Conservation (phyloP, 1,140 invertebrate species). For the Planococcus citri region DNA sequence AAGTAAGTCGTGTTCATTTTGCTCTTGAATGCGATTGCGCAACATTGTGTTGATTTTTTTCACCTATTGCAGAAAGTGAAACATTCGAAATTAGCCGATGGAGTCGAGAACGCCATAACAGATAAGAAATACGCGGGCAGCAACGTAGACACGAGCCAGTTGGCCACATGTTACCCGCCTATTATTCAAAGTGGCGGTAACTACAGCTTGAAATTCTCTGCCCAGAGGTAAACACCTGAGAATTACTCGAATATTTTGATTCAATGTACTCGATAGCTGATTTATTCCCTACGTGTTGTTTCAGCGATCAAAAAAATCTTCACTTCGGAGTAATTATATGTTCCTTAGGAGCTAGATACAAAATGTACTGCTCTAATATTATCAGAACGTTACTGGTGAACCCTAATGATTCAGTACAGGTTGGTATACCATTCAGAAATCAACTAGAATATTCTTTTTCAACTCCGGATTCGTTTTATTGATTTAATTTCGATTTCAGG, state of each 20-base stretch:
- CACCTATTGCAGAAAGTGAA: conserved; percentile 67
- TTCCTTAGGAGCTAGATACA: conserved; percentile 86
- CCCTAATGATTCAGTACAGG: conserved; percentile 61
- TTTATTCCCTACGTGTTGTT: conserved; percentile 28
- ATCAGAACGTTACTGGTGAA: conserved; percentile 95
- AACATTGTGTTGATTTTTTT: background rate
- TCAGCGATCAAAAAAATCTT: conserved; percentile 83
- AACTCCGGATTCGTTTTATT: too few relatives aligned
- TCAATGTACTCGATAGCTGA: background rate
- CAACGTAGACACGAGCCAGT: conserved; percentile 69
- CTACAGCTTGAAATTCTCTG: conserved; percentile 94
- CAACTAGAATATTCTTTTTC: too few relatives aligned
- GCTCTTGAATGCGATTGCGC: background rate
- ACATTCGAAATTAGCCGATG: conserved; percentile 88
- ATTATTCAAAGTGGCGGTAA: conserved; percentile 97
- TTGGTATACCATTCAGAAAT: too few relatives aligned
- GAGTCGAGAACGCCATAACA: conserved; percentile 76
- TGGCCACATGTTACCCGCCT: conserved; percentile 96
- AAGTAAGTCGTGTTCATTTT: conserved; percentile 42
- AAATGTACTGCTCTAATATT: conserved; percentile 97
- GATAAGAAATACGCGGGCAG: conserved; percentile 85
- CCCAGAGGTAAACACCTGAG: conserved; percentile 39
- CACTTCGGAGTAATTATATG: conserved; percentile 96
- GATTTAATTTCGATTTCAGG: conserved; percentile 45
- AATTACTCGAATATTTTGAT: background rate